A percentile compares a stretch with the other conserved stretches of the same genome.
Conservation (phyloP, 2,113 vertebrate genomes). For the Heptranchias perlo region DNA sequence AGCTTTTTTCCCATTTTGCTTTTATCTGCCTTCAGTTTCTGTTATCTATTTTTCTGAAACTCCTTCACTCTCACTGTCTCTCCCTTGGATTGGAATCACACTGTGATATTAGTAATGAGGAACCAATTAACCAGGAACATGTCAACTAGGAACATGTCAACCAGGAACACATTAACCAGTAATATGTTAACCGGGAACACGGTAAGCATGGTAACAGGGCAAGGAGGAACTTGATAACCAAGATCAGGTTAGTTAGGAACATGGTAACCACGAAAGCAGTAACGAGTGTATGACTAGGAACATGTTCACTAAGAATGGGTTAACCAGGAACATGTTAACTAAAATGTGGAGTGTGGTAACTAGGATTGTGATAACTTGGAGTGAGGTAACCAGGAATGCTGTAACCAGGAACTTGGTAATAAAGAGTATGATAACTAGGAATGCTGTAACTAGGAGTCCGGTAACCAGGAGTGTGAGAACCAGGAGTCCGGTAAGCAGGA, state of each 20-base stretch:
- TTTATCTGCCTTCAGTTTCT: background rate
- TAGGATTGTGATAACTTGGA: no score
- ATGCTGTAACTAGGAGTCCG: no score
- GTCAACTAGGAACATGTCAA: no score
- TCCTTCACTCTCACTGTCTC: background rate
- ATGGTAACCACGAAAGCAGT: background rate
- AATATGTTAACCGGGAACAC: background rate
- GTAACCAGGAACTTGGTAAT: no score
- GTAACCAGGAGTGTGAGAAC: no score
- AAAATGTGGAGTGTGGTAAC: no score
- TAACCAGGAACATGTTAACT: background rate
- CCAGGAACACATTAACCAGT: background rate
- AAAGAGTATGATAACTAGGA: no score
- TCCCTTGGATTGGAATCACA: background rate
- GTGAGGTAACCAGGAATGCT: no score
- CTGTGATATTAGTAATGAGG: background rate
- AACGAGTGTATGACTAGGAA: background rate
- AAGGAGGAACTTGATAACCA: background rate
- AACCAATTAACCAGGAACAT: background rate
- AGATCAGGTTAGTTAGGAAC: background rate
- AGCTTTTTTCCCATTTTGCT: background rate
- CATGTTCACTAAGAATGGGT: background rate
- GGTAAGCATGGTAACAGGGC: background rate
- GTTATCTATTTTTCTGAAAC: no score
- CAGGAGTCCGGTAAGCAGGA: background rate